Conservation (phyloP, 2,113 vertebrate species). For the Tetraodon nigroviridis region DNA sequence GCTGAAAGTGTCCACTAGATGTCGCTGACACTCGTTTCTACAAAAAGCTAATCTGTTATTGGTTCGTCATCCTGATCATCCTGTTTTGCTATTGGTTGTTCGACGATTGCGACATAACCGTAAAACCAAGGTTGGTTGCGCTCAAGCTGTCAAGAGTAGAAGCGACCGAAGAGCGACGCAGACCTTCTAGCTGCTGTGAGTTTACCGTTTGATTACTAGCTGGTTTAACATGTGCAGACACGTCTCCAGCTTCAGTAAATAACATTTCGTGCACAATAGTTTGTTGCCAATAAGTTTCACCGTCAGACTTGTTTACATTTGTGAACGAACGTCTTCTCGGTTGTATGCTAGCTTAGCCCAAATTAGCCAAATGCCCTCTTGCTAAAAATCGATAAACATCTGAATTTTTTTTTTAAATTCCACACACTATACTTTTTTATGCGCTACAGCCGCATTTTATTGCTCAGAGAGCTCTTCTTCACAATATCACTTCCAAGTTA, state of each 20-base stretch:
- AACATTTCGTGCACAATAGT: neutral
- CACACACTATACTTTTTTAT: too few relatives aligned
- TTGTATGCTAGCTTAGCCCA: conserved; percentile 37
- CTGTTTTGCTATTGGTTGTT: conserved; percentile 33
- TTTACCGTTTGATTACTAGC: neutral
- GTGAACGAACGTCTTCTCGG: neutral
- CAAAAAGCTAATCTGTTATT: conserved; percentile 11
- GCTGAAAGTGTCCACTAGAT: conserved; percentile 15
- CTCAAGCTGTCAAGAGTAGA: conserved; percentile 47
- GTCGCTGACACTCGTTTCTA: neutral
- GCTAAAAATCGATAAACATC: neutral
- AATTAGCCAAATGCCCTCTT: neutral
- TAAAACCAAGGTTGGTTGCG: conserved; percentile 38
- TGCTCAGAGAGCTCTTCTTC: too few relatives aligned
- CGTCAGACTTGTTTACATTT: conserved; percentile 27
- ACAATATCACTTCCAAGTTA: too few relatives aligned
- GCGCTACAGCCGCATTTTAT: too few relatives aligned
- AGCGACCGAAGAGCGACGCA: conserved; percentile 19
- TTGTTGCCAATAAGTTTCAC: conserved; percentile 14
- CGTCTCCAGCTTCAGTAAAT: neutral
- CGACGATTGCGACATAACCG: neutral
- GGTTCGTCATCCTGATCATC: neutral
- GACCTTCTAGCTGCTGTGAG: conserved; percentile 34
- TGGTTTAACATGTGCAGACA: too few relatives aligned
- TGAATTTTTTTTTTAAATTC: too few relatives aligned